Evolutionary conservation across 2,888 invertebrate genomes (phyloP), one percentile per base, ranked within the genome.

Genomic region (Melipona bicolor): DNA sequence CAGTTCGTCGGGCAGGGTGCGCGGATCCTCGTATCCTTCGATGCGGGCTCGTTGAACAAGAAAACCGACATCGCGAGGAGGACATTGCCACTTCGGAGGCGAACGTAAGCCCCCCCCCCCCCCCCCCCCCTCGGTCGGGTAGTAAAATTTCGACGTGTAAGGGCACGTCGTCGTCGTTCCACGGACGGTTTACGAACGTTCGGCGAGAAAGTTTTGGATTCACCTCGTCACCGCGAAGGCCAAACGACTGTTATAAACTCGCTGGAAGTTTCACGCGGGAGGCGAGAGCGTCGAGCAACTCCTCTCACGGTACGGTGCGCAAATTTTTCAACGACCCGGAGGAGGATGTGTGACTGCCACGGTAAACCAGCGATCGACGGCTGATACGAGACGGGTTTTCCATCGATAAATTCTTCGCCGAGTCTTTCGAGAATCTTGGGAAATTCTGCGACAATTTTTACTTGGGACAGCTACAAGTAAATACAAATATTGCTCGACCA

Each of bases 181-280:
- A 75, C 54, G 67, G 65, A 52, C 74, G 75, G 67, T 71, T 72
- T 61, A 77, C 71, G 86, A 73, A 77, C 71, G 74, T 77, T 73
- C 79, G 73, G 70, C 32, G 43, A 59, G 76, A 79, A 87, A 88
- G 79, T 88, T 84, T 84, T 84, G 82, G 81, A 79, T 77, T 73
- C 79, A 70, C 68, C 79, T 80, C 79, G 67, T 79, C 84, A 79
- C 77, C 50, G 76, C 64, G 79, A 32, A 65, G 52, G 59, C 65
- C 78, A 71, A 80, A 86, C 68, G 76, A 70, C 71, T 21, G 70
- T 62, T 76, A 54, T 75, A 69, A 76, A 84, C 80, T 71, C 76
- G 27, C 4, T 27, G 43, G 9, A 82, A 82, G 82, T 82, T 82
- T 75, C 61, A 71, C 27, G 27, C 21, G 36, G 62, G 15, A 24